Evolutionary conservation across 2,113 vertebrate species (phyloP), one percentile per base, ranked within the genome.

Genomic region (Paratilapia polleni): DNA sequence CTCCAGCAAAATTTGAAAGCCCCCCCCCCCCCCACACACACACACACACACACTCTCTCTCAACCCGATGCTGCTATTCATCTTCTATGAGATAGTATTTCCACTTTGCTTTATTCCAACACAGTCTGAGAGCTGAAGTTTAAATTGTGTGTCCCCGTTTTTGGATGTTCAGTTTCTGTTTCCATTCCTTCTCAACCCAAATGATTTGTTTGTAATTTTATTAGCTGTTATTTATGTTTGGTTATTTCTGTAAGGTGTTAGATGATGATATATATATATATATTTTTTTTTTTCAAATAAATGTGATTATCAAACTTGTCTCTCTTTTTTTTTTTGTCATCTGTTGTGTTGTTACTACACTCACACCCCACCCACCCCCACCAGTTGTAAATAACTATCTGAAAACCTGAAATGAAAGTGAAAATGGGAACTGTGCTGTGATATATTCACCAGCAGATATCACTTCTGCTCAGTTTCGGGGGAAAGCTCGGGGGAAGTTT

Each of bases 321-420:
- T 34, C 75, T 2, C 3, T 54, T 38, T 64, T 75, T 74, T 5
- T 54, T 38, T 64, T 75, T 74, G 6, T 77, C 14, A 6, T 28
- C 10, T 41, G 11, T 74, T 84, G 0, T 59, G 4, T 62, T 8
- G 4, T 22, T 5, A 2, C 22, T 22, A 3, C 13, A 20, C 15
- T 78, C 52, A 20, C 62, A 5, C 62, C 41, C 36, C 15, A 3
- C 63, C n/a, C 63, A 7, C 24, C 62, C 43, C 43, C 66, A 22
- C 24, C 22, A 5, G 22, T 57, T 5, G 41, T 56, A 56, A 38
- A 26, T 7, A 0, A 9, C 17, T 2, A 4, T 2, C 11, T 19
- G 1, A 31, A 75, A 88, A 83, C 19, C 54, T 76, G 93, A 95
- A 95, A 79, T 81, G 92, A 94, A 95, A 95, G 83, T 88, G 7